Evolutionary conservation across 2,797 vertebrate species (phyloP).

Genomic region (Cottoperca gobio): DNA sequence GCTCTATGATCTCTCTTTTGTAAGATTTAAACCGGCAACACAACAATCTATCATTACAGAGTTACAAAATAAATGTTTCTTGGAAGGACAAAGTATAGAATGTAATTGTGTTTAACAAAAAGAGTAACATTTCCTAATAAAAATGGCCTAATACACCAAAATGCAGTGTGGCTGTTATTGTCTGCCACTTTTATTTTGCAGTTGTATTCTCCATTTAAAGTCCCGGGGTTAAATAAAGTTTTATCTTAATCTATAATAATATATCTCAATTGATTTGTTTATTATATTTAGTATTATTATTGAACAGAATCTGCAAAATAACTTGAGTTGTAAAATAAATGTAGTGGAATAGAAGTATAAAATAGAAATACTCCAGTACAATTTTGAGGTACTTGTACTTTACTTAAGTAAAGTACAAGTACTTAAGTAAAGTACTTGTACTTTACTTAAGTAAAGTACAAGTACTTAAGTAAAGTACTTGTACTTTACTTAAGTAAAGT

Average conservation of each 20-base stretch:
- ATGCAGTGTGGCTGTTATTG: background rate
- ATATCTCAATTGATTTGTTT: background rate
- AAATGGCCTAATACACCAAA: slow-evolving; percentile 18
- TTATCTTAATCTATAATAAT: background rate
- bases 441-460: too few species aligned
- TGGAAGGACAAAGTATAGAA: background rate
- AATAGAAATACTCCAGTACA: background rate
- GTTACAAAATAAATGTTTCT: slow-evolving; percentile 18
- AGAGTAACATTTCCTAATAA: slow-evolving; percentile 28
- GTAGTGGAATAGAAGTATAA: background rate
- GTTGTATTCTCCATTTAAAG: background rate
- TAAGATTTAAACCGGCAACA: background rate
- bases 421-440: background rate
- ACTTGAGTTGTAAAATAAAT: background rate
- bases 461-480: background rate
- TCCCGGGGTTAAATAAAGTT: background rate
- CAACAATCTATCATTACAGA: background rate
- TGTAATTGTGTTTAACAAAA: too few species aligned
- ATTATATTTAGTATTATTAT: background rate
- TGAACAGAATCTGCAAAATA: background rate
- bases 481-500: too few species aligned
- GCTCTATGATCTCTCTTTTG: slow-evolving; percentile 42
- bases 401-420: too few species aligned
- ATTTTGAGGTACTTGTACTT: too few species aligned
- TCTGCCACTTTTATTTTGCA: background rate